A percentile compares a stretch with the other conserved stretches of the same genome.
Conservation (phyloP, 2,797 vertebrate species). For the Cirrhinus mrigala region DNA sequence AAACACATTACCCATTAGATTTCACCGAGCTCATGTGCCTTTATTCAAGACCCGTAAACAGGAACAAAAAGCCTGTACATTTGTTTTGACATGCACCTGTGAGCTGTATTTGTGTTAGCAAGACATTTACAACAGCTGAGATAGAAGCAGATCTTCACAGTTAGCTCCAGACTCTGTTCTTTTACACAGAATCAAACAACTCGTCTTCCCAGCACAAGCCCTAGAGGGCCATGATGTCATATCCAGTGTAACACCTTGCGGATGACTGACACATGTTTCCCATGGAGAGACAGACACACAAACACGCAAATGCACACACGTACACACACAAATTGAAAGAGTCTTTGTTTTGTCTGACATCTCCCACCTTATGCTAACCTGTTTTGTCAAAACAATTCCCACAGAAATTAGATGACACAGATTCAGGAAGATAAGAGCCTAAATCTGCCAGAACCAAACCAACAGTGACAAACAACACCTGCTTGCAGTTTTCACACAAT, state of each 20-base stretch:
- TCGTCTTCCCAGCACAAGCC: conserved; percentile 80
- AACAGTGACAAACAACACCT: conserved; percentile 76
- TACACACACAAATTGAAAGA: conserved; percentile 68
- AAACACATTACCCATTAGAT: conserved; percentile 22
- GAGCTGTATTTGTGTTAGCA: conserved; percentile 79
- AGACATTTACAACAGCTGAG: conserved; percentile 72
- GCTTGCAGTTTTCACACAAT: conserved; percentile 73
- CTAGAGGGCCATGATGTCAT: conserved; percentile 86
- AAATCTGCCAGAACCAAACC: conserved; percentile 80
- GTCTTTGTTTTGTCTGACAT: conserved; percentile 78
- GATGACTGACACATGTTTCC: conserved; percentile 83
- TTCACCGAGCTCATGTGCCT: not conserved
- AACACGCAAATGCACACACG: conserved; percentile 56
- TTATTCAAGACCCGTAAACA: conserved; percentile 47
- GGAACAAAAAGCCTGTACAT: conserved; percentile 52
- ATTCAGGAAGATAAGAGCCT: conserved; percentile 77
- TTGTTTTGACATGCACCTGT: conserved; percentile 74
- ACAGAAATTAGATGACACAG: conserved; percentile 82
- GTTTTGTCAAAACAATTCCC: conserved; percentile 88
- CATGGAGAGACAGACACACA: conserved; percentile 62
- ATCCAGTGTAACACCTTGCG: conserved; percentile 81
- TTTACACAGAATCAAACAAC: conserved; percentile 82
- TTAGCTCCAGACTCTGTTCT: conserved; percentile 79
- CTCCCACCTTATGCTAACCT: conserved; percentile 82
- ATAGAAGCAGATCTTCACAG: conserved; percentile 73